These are phyloP conservation scores for Sceloporus tristichus DNA, from an alignment of 2,113 vertebrate genomes.

Conservation along the genomic window DNA sequence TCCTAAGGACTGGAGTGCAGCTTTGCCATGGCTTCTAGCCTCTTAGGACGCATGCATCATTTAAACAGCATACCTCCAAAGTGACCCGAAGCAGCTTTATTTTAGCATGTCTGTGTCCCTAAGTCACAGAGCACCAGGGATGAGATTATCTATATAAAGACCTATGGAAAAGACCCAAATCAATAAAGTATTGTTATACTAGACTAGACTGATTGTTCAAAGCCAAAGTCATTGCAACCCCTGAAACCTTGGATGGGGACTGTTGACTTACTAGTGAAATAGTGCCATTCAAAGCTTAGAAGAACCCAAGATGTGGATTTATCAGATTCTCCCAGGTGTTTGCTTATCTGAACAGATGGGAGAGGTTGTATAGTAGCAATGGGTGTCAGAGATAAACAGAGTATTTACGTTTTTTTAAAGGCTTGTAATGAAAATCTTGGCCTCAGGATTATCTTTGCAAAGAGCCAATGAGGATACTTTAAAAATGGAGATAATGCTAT, in stretches of 20 bases:
- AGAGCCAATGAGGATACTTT: not conserved
- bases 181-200: not conserved
- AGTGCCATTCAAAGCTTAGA: slow-evolving; percentile 16
- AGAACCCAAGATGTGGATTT: slow-evolving; percentile 20
- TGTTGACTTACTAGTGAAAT: slow-evolving; percentile 24
- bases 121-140: not conserved
- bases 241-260: slow-evolving; percentile 5
- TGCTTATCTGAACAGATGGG: slow-evolving; percentile 6
- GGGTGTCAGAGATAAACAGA: not conserved
- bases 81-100: too few relatives aligned
- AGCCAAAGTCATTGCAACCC: not conserved
- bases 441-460: not conserved
- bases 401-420: slow-evolving; percentile 5
- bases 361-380: not conserved
- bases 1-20: too few relatives aligned
- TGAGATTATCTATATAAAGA: not conserved
- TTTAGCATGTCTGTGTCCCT: too few relatives aligned
- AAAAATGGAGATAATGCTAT: not conserved
- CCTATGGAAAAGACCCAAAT: not conserved
- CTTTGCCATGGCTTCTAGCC: too few relatives aligned
- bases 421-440: slow-evolving; percentile 10
- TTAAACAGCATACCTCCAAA: too few relatives aligned
- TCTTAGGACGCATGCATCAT: too few relatives aligned
- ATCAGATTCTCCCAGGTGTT: not conserved
- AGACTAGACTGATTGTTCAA: not conserved